Evolutionary conservation across 2,888 invertebrate species (phyloP), one percentile per base, ranked within the genome.

Genomic region (Griposia aprilina): DNA sequence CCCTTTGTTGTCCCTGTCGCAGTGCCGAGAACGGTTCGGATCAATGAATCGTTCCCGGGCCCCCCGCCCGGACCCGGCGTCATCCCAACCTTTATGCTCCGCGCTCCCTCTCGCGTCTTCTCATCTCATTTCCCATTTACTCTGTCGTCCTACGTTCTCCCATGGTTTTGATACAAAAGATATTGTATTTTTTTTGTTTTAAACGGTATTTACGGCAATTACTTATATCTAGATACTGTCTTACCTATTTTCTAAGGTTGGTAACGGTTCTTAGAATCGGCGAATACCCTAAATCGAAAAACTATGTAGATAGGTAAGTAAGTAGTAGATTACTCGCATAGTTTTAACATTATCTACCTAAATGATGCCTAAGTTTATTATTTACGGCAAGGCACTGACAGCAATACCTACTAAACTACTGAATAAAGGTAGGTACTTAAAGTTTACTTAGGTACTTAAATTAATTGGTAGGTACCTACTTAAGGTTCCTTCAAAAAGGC

Each of bases 41-140:
- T 97, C 96, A 97, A 97, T 97, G 96, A 96, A 96, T 94, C 94
- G 94, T 94, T 94, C 95, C 95, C 95, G 92, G 93, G 91, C 91
- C 93, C 94, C 94, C 91, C 91, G 90, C 88, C 89, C 90, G 90
- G 90, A 90, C 91, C 91, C 94, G 90, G 93, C 93, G 92, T 94
- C 93, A 93, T 93, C 93, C 92, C 92, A 91, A 87, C 88, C 89
- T 86, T 78, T 78, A 73, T 81, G 86, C 86, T 88, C 85, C 84
- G 88, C 89, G 90, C 91, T 91, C 92, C 90, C 93, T 92, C 91
- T 91, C 87, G 88, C 74, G 73, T 81, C 78, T 65, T 80, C 88
- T 90, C 85, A 85, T 88, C 85, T 86, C 82, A 75, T 84, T 83
- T 86, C 75, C 72, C 89, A 90, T 88, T 88, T 89, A 89, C 79